Percentiles rank a stretch among this genome's conserved stretches.
These are phyloP conservation scores for Dendrophyllia cribrosa DNA, from an alignment of 64 coral and sea anemone species.

Conservation along the genomic window DNA sequence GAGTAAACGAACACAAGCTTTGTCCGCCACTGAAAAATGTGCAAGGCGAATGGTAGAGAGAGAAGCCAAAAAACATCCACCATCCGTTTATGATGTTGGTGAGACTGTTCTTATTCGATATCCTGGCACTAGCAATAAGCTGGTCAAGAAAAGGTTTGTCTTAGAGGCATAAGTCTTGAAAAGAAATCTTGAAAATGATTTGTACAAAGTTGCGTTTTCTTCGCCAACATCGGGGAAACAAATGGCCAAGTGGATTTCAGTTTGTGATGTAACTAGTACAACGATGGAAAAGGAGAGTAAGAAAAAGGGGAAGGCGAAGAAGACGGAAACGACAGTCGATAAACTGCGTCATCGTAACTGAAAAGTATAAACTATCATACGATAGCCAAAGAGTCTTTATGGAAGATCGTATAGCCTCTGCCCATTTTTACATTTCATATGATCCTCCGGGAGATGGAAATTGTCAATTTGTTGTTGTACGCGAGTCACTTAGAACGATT, in stretches of 20 bases:
- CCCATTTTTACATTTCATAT: constrained; percentile 1
- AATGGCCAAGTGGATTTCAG: constrained; percentile 30
- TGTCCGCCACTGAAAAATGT: not conserved
- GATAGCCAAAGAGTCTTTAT: not conserved
- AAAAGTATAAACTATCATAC: not conserved
- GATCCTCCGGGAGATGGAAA: constrained; percentile 35
- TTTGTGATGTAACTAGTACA: constrained; percentile 11
- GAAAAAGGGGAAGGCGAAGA: not conserved
- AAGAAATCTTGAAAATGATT: constrained; percentile 14
- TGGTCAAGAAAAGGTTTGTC: constrained; percentile 29
- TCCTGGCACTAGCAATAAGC: constrained; percentile 11
- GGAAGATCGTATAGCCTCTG: not conserved
- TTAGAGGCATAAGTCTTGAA: constrained; percentile 28
- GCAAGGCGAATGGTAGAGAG: not conserved
- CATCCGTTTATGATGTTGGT: not conserved
- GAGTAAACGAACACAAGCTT: not conserved
- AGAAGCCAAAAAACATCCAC: not conserved
- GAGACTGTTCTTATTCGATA: constrained; percentile 57
- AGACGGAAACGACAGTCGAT: not conserved
- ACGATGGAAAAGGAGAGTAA: constrained; percentile 14
- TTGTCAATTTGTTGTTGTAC: constrained; percentile 35
- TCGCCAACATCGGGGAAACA: not conserved
- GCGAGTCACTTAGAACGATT: not conserved
- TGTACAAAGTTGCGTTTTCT: constrained; percentile 56
- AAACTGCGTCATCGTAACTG: not conserved